phyloP scores from a whole-genome alignment of 2,113 vertebrate species.

The Austrofundulus limnaeus region DNA sequence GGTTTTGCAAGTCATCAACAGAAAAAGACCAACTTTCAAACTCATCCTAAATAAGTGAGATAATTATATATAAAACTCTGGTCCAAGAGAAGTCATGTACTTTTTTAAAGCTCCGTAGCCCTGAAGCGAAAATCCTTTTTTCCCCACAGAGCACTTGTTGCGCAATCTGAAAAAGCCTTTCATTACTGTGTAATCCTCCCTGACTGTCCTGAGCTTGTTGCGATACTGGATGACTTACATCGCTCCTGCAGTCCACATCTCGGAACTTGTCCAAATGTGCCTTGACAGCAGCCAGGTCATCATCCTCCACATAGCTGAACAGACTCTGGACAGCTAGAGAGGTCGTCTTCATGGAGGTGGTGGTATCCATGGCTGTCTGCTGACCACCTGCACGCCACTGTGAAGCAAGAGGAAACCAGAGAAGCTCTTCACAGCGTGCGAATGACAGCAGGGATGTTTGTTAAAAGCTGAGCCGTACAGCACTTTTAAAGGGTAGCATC shows the following conservation, averaged over 20 bases:
- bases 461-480: background rate
- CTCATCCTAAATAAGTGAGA: background rate
- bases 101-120: background rate
- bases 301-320: slow-evolving; percentile 92
- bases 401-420: slow-evolving; percentile 10
- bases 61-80: background rate
- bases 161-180: slow-evolving; percentile 7
- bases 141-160: slow-evolving; percentile 14
- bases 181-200: slow-evolving; percentile 13
- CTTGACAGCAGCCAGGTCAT: slow-evolving; percentile 90
- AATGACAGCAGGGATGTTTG: background rate
- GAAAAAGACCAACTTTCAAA: background rate
- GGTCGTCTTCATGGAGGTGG: slow-evolving; percentile 84
- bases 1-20: background rate
- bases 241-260: slow-evolving; percentile 95
- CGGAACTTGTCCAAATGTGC: slow-evolving; percentile 92
- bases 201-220: slow-evolving; percentile 9
- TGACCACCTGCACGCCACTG: slow-evolving; percentile 45
- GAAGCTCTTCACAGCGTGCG: background rate
- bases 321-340: slow-evolving; percentile 88
- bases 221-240: slow-evolving; percentile 78
- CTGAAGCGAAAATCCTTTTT: background rate
- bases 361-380: slow-evolving; percentile 74
- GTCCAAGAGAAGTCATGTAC: background rate
- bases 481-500: too few relatives aligned